Evolutionary conservation across 2,113 vertebrate genomes (phyloP).

Genomic region (Tursiops truncatus): DNA sequence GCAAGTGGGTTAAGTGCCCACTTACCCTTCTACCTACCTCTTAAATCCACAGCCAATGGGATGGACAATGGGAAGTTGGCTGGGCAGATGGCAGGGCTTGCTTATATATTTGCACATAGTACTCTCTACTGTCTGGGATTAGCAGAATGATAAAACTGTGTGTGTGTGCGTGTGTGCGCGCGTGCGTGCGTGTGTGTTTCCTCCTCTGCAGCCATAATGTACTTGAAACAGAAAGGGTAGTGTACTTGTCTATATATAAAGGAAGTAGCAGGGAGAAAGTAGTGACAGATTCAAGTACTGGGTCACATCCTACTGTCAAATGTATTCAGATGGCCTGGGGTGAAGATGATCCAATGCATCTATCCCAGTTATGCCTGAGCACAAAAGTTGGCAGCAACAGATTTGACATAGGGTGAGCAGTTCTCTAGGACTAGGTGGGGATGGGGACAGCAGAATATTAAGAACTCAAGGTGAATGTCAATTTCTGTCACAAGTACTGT

Average conservation of each 20-base stretch:
- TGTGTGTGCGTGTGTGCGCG: rapidly evolving
- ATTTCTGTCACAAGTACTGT: background rate
- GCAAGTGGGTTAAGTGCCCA: background rate
- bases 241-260: background rate
- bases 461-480: background rate
- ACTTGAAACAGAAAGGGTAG: background rate
- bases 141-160: background rate
- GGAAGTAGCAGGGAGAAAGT: background rate
- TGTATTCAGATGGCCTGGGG: background rate
- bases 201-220: background rate
- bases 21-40: background rate
- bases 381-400: background rate
- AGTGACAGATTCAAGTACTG: background rate
- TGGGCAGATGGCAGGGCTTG: background rate
- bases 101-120: background rate
- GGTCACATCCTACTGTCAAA: background rate
- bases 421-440: background rate
- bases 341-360: background rate
- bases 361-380: background rate
- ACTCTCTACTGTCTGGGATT: background rate
- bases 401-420: background rate
- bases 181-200: background rate
- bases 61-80: background rate
- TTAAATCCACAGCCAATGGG: background rate
- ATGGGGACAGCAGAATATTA: background rate